phyloP scores from a whole-genome alignment of 2,797 vertebrate species.

The Oreochromis grahami region DNA sequence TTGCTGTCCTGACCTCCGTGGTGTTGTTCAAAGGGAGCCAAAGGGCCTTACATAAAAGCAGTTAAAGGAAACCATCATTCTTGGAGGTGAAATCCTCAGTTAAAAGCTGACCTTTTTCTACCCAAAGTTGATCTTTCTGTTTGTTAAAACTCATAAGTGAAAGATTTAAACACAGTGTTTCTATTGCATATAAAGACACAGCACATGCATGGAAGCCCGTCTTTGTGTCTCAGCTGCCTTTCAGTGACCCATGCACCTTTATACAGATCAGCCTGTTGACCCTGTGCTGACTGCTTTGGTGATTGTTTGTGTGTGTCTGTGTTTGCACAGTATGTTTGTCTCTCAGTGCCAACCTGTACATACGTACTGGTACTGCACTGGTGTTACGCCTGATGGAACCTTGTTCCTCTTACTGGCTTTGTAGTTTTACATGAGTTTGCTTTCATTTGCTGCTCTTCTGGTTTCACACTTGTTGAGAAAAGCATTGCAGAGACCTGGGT shows the following conservation, averaged over 20 bases:
- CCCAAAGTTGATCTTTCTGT: not conserved
- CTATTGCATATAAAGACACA: conserved; percentile 11
- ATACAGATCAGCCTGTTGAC: conserved; percentile 18
- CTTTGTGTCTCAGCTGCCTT: conserved; percentile 10
- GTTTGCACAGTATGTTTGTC: not conserved
- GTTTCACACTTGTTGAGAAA: conserved; percentile 26
- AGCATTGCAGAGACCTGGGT: not conserved
- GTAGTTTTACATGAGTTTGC: conserved; percentile 37
- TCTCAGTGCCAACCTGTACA: conserved; percentile 30
- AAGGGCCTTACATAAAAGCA: not conserved
- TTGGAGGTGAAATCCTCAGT: conserved; percentile 22
- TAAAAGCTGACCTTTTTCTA: conserved; percentile 12
- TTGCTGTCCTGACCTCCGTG: not conserved
- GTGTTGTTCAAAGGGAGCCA: conserved; percentile 11
- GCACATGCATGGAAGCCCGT: conserved; percentile 8
- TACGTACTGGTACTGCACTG: not conserved
- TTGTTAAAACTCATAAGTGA: conserved; percentile 23
- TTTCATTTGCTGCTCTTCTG: conserved; percentile 27
- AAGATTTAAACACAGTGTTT: conserved; percentile 18
- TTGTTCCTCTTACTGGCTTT: conserved; percentile 13
- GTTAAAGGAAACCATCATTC: conserved; percentile 11
- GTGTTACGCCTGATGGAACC: conserved; percentile 21
- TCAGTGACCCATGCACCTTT: conserved; percentile 13
- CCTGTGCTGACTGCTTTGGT: not conserved
- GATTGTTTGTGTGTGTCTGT: not conserved